Conservation (phyloP, 2,797 vertebrate genomes). For the Phrynocephalus vlangalii region DNA sequence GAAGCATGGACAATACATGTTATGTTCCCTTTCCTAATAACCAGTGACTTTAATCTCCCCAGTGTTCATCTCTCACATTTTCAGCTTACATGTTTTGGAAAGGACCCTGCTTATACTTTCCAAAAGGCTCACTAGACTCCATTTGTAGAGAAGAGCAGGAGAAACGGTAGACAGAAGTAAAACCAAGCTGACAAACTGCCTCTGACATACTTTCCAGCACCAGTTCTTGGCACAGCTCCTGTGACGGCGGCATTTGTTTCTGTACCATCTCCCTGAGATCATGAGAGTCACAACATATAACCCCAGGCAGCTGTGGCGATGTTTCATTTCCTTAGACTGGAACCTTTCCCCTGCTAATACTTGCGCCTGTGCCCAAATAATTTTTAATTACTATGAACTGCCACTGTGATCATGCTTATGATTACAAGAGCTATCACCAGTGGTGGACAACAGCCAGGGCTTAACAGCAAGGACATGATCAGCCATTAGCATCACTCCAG, state of each 20-base stretch:
- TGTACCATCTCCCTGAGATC: background rate
- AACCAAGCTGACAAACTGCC: conserved; percentile 11
- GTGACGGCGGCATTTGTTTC: conserved; percentile 8
- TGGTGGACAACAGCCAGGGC: background rate
- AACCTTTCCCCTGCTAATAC: background rate
- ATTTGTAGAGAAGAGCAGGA: conserved; percentile 1
- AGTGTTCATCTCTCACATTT: too few relatives aligned
- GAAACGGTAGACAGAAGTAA: conserved; percentile 14
- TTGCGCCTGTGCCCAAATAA: background rate
- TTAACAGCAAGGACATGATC: background rate
- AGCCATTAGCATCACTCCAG: background rate
- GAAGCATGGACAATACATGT: too few relatives aligned
- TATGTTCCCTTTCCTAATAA: too few relatives aligned
- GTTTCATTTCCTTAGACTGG: background rate
- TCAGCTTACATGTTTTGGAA: too few relatives aligned
- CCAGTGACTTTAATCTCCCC: too few relatives aligned
- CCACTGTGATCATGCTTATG: background rate
- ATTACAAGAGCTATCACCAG: background rate
- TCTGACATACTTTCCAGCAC: background rate
- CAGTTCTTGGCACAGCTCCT: background rate
- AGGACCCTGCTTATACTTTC: too few relatives aligned
- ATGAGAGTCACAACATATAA: background rate
- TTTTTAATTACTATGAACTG: background rate
- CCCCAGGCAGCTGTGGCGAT: background rate
- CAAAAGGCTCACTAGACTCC: background rate